Evolutionary conservation across 2,797 vertebrate genomes (phyloP), one percentile per base, ranked within the genome.

Genomic region (Sebastes cheni): DNA sequence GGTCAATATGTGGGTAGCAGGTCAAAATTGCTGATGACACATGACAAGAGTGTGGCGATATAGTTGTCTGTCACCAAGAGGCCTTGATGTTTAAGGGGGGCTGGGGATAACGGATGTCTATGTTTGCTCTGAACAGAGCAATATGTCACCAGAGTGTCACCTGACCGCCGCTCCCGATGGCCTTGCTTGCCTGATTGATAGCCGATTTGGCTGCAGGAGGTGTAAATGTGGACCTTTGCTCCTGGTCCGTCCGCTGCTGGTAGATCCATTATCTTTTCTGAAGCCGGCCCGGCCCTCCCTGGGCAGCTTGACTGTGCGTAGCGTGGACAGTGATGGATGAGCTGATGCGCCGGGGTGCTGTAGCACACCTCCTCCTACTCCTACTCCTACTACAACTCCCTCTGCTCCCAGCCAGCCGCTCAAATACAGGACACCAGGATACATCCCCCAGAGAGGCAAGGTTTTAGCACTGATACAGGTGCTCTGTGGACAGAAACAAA

Each of bases 101-200:
- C 20, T 27, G 36, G 34, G 39, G 84, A 60, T 72, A 87, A 81
- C 52, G 75, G 90, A 91, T 91, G 84, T 89, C 81, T 90, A 79
- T 84, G 91, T 88, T 67, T 79, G 71, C 85, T 90, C 81, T 30
- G 79, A 88, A 72, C 73, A 70, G 79, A 82, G 84, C 87, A 70
- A 88, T 95, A 92, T 93, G 94, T 95, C 93, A 90, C 70, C 1
- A 2, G 9, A 10, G 79, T 88, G 91, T 92, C 93, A 93, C 90
- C 91, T 92, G 90, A 88, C 86, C 58, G 68, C 78, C 72, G 83
- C 88, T 90, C 86, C 89, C 77, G 14, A 78, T 86, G 91, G 92
- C 93, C 93, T 94, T 89, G 89, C 91, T 61, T 4, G 27, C 60
- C 52, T 86, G 94, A 96, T 95, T 95, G 94, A 96, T 95, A 81